Evolutionary conservation across 2,888 invertebrate genomes (phyloP), one percentile per base, ranked within the genome.

Genomic region (Pristionchus maxplancki): DNA sequence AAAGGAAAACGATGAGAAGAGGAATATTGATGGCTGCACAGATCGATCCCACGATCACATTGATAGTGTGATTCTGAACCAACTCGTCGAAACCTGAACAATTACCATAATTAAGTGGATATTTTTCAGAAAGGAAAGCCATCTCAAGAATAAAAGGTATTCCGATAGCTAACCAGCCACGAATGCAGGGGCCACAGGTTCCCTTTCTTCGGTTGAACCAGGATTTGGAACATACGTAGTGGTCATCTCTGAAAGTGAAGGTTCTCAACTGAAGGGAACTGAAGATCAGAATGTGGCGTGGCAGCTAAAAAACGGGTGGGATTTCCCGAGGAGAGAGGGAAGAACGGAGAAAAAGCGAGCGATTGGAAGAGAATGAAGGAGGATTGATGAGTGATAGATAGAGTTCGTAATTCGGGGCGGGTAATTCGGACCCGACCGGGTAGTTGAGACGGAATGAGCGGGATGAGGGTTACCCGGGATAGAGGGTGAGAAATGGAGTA

Each of bases 21-120:
- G 88, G 88, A 44, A 88, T 62, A 40, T 88, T 88, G 53, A 88
- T 88, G 15, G 81, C 37, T 1, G 78, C 62, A 62, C 88, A 88
- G 5, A 88, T 24, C 6, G 88, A 50, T 81, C 88, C 88, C 62
- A 88, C 83, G 1, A 82, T 48, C 24, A 83, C 48, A 83, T 88
- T 88, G 48, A 88, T 37, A n/a, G n/a, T 82, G 67, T 88, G 88
- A 37, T 88, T 88, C 15, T 31, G 58, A 31, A 88, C 67, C 11
- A 88, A 34, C 28, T 58, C 88, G 31, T 83, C 83, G 50, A 88
- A 78, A 37, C 88, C 88, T 88, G 50, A 4, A 85, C 37, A 28
- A 8, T 37, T 40, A 3, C n/a, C 24, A 3, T 17, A 17, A 53
- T 9, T 58, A n/a, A n/a, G n/a, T n/a, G n/a, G n/a, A n/a, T n/a